Evolutionary conservation across 1,140 invertebrate species (phyloP), one percentile per base, ranked within the genome.

Genomic region (Eupristina koningsbergeri): DNA sequence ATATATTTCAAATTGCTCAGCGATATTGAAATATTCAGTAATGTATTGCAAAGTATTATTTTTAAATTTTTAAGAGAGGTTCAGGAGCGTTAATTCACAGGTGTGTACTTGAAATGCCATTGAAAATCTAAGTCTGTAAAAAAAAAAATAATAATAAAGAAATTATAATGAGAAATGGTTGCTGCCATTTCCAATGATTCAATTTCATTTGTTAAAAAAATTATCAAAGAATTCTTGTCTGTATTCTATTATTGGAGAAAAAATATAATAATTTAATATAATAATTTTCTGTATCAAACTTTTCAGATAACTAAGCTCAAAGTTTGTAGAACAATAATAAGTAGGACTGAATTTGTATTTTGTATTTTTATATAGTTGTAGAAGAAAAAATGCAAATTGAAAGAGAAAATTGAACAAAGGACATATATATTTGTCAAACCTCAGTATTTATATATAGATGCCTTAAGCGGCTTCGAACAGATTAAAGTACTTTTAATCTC

Each of bases 331-430:
- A 36, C 50, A 22, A 50, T 75, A 84, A 87, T 81, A 86, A 83
- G 86, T 86, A 86, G 86, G 88, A 85, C 80, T 84, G 84, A 87
- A 88, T 89, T 89, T 89, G 89, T 90, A 89, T 91, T 91, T 91
- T 90, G 86, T 91, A 92, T 91, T 91, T 92, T 91, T 91, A 91
- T 92, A 90, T 91, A 91, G 90, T 91, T 91, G 86, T 91, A 91
- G 89, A 84, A 84, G 78, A 73, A 84, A 80, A 13, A 84, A 53
- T 73, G 58, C 13, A 78, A 58, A 81, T 67, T 47, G 50, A 86
- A 63, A 64, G 41, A 74, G 58, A 64, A 53, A 86, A 69, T 53
- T 36, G 1, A 47, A 47, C 41, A 11, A 45, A 45, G 41, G 11
- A 31, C 29, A 58, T 31, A 11, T 31, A 6, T 58, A n/a, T 53